These are phyloP conservation scores for Caenorhabditis sp. DNA, from an alignment of 2,888 invertebrate genomes.

Conservation along the genomic window DNA sequence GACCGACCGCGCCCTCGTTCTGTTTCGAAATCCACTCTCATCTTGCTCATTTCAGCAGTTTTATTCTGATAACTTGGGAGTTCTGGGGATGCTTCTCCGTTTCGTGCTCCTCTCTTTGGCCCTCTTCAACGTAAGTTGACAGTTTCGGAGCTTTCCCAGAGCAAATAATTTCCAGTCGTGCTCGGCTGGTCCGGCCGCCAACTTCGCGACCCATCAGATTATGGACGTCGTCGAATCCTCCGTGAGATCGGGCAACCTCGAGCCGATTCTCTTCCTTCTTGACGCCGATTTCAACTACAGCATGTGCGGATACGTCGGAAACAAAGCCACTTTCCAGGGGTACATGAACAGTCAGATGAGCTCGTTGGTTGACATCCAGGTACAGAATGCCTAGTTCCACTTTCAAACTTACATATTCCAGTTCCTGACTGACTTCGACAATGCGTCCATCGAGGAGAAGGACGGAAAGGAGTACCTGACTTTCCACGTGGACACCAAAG, in stretches of 20 bases:
- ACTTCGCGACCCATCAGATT: slow-evolving; percentile 22
- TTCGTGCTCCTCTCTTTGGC: slow-evolving; percentile 34
- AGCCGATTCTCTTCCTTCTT: slow-evolving; percentile 12
- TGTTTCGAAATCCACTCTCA: not conserved
- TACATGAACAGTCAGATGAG: slow-evolving; percentile 32
- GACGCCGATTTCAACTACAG: slow-evolving; percentile 28
- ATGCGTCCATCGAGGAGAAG: slow-evolving; percentile 3
- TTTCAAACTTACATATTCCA: not conserved
- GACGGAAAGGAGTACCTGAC: slow-evolving; percentile 10
- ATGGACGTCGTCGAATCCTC: slow-evolving; percentile 21
- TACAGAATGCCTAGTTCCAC: not conserved
- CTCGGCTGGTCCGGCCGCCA: slow-evolving; percentile 8
- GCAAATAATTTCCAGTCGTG: not conserved
- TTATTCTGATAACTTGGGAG: not conserved
- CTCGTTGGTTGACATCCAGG: slow-evolving; percentile 19
- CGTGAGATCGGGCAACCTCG: not conserved
- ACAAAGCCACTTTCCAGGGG: slow-evolving; percentile 13
- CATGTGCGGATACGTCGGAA: slow-evolving; percentile 46
- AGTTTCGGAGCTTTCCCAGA: not conserved
- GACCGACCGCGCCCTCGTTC: no score
- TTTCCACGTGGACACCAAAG: slow-evolving; percentile 28
- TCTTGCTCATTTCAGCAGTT: not conserved
- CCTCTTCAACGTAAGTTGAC: slow-evolving; percentile 15
- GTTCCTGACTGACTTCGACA: slow-evolving; percentile 35
- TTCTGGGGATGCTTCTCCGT: slow-evolving; percentile 20